Conservation (phyloP, 2,888 invertebrate species). For the Petrolisthes manimaculis region DNA sequence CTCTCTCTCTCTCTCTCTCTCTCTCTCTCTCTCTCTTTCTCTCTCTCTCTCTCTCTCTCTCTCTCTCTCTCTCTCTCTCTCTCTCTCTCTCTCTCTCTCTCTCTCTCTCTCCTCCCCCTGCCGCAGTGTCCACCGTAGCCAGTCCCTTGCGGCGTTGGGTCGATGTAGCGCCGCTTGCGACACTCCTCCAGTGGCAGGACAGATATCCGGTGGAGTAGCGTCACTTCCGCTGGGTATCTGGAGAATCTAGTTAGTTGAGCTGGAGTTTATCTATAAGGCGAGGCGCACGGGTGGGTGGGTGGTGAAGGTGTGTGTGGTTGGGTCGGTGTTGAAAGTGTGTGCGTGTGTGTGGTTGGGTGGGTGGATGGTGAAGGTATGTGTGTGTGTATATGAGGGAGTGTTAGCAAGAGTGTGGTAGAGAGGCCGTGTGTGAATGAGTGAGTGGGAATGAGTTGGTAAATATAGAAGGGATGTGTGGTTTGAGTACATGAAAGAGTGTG, state of each 20-base stretch:
- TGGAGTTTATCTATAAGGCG: not conserved
- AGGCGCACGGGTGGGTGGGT: not conserved
- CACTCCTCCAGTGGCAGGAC: slow-evolving; percentile 29
- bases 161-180: slow-evolving; percentile 14
- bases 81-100: slow-evolving; percentile 8
- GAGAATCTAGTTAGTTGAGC: slow-evolving; percentile 12
- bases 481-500: no score
- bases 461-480: no score
- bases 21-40: not conserved
- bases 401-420: not conserved
- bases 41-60: slow-evolving; percentile 2
- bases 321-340: not conserved
- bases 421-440: no score
- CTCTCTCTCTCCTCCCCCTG: not conserved
- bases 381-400: slow-evolving; percentile 15
- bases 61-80: not conserved
- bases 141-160: not conserved
- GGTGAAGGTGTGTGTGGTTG: not conserved
- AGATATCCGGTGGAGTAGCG: slow-evolving; percentile 53
- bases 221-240: slow-evolving; percentile 51
- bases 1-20: not conserved
- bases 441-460: no score
- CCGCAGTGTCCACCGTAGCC: not conserved
- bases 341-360: slow-evolving; percentile 19
- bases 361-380: not conserved